Evolutionary conservation across 2,888 invertebrate species (phyloP).

Genomic region (Cerceris ruficornis): DNA sequence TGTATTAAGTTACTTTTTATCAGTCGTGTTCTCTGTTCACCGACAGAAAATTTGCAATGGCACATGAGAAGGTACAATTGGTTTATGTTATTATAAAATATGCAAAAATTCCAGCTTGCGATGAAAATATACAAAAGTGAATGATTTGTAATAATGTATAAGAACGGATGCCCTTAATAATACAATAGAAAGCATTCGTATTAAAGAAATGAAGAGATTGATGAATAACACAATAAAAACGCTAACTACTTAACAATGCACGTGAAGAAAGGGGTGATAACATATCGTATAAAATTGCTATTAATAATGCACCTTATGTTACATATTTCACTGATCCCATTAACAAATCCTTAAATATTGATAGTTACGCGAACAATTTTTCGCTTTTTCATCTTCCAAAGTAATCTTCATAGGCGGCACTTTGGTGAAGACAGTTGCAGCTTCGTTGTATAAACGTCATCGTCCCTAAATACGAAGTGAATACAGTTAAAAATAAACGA

Average conservation of each 20-base stretch:
- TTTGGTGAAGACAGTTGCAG: slow-evolving; percentile 68
- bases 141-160: slow-evolving; percentile 4
- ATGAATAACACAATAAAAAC: background rate
- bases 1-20: background rate
- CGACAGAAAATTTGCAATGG: slow-evolving; percentile 1
- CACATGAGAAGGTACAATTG: background rate
- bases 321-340: background rate
- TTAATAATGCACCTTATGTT: background rate
- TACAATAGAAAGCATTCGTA: slow-evolving; percentile 8
- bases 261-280: background rate
- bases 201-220: slow-evolving; percentile 4
- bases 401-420: slow-evolving; percentile 75
- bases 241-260: background rate
- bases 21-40: background rate
- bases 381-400: slow-evolving; percentile 19
- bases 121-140: slow-evolving; percentile 16
- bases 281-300: background rate
- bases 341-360: slow-evolving; percentile 1
- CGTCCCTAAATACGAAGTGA: slow-evolving; percentile 75
- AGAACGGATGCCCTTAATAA: slow-evolving; percentile 16
- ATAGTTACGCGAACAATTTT: slow-evolving; percentile 14
- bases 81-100: background rate
- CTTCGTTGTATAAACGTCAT: slow-evolving; percentile 61
- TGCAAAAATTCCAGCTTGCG: background rate
- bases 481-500: slow-evolving; percentile 54